Base-by-base conservation (phyloP, 2,888 invertebrate genomes). In the Megalurothrips usitatus region DNA sequence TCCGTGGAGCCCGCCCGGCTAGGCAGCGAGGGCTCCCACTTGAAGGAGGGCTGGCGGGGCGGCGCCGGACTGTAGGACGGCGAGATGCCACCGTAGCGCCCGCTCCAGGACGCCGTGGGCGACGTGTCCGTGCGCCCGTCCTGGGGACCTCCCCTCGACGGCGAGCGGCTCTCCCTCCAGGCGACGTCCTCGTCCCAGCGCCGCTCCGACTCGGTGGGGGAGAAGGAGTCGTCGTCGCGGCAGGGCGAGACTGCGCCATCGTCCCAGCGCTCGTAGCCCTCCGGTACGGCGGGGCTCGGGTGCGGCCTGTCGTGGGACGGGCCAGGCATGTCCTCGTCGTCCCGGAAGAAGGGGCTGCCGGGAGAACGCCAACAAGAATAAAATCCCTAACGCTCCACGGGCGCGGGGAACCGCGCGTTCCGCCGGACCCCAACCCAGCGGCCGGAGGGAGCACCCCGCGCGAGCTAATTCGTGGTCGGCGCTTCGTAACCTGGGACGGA, bases 21-120 rank as follows among this genome's bases (percentile, higher is more conserved):
- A n/a, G 63, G 23, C n/a, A 63, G 23, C 19, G 63, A 63, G n/a
- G 63, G 63, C 19, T n/a, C 12, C 63, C 63, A 63, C 19, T 63
- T 63, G 63, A 63, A 63, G 63, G 63, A 14, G 52, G 12, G 2
- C 52, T 52, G 52, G 11, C 63, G 63, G 19, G 3, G 63, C 63
- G 63, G 63, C n/a, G 63, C 63, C n/a, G 63, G 63, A n/a, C 63
- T 63, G 63, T 63, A 63, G n/a, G 63, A 63, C 63, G 63, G 63
- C 63, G 63, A 63, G n/a, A 1, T 9, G 19, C n/a, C 63, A 3
- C 19, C 63, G 63, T 10, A 3, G 1, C 12, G 52, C 2, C 34
- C 34, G 34, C 34, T 43, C 34, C 34, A 52, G n/a, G 63, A 63
- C 1, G 63, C 63, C 63, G 23, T 63, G 14, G 52, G 52, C 52